phyloP scores from a whole-genome alignment of 2,113 vertebrate genomes.

The Gambusia affinis region DNA sequence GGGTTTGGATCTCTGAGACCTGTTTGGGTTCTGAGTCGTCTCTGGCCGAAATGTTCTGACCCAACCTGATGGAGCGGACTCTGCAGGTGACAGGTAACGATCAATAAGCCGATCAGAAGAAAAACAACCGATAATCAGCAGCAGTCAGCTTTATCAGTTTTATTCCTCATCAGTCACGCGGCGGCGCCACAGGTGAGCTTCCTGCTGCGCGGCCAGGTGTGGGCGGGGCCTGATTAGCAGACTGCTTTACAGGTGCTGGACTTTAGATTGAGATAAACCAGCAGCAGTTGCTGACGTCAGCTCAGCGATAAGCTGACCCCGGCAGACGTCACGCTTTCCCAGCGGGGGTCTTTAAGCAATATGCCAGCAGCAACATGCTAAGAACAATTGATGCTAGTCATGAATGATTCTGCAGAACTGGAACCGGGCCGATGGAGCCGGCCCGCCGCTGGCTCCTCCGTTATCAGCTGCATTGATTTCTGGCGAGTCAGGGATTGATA shows the following conservation, averaged over 20 bases:
- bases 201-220: neutral
- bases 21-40: neutral
- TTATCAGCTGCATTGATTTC: neutral
- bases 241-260: slow-evolving; percentile 50
- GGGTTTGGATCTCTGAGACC: neutral
- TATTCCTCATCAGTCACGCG: neutral
- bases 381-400: neutral
- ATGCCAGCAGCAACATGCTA: too few relatives aligned
- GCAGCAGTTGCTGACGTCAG: neutral
- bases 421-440: neutral
- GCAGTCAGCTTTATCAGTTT: neutral
- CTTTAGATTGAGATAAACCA: slow-evolving; percentile 45
- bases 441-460: neutral
- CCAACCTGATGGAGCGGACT: neutral
- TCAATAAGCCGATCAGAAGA: neutral
- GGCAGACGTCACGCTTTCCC: neutral
- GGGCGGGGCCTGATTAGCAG: slow-evolving; percentile 5
- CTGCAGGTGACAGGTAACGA: neutral
- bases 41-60: neutral
- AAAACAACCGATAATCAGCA: neutral
- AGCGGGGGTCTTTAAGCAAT: neutral
- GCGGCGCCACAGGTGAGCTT: neutral
- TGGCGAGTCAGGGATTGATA: neutral
- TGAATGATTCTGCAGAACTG: neutral
- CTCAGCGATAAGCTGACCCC: neutral